phyloP scores from a whole-genome alignment of 2,888 invertebrate genomes.

The Lycophotia porphyrea region DNA sequence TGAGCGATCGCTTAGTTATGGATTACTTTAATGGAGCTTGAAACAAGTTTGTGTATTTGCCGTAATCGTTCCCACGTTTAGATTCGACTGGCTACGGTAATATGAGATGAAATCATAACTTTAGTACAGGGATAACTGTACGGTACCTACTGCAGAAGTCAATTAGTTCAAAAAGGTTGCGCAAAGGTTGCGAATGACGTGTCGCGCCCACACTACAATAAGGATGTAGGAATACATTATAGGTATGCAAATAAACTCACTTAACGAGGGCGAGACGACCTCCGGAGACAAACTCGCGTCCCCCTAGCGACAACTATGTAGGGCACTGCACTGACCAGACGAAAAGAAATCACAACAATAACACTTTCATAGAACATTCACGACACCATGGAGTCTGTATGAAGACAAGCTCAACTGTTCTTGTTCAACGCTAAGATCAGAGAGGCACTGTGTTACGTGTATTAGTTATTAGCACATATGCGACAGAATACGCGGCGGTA shows the following conservation, averaged over 20 bases:
- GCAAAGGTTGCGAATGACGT: slow-evolving; percentile 83
- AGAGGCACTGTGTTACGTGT: slow-evolving; percentile 80
- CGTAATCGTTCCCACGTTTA: slow-evolving; percentile 47
- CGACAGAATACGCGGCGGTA: slow-evolving; percentile 83
- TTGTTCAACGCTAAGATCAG: slow-evolving; percentile 85
- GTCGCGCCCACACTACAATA: slow-evolving; percentile 85
- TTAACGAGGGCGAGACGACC: slow-evolving; percentile 83
- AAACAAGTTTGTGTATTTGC: slow-evolving; percentile 47
- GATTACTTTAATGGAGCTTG: slow-evolving; percentile 52
- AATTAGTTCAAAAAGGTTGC: slow-evolving; percentile 75
- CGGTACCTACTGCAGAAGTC: slow-evolving; percentile 29
- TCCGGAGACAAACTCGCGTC: slow-evolving; percentile 81
- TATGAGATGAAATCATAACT: slow-evolving; percentile 34
- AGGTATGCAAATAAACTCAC: slow-evolving; percentile 86
- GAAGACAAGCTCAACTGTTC: slow-evolving; percentile 85
- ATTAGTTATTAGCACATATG: slow-evolving; percentile 81
- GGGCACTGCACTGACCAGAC: slow-evolving; percentile 84
- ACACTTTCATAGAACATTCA: slow-evolving; percentile 84
- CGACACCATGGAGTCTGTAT: slow-evolving; percentile 77
- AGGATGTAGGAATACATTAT: slow-evolving; percentile 77
- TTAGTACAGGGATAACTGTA: slow-evolving; percentile 15
- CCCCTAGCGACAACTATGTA: slow-evolving; percentile 82
- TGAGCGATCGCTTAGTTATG: slow-evolving; percentile 49
- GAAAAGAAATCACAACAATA: slow-evolving; percentile 88
- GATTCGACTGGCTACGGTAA: slow-evolving; percentile 19